Base-by-base conservation (phyloP, 1,140 invertebrate genomes). In the Calliopsis andreniformis region DNA sequence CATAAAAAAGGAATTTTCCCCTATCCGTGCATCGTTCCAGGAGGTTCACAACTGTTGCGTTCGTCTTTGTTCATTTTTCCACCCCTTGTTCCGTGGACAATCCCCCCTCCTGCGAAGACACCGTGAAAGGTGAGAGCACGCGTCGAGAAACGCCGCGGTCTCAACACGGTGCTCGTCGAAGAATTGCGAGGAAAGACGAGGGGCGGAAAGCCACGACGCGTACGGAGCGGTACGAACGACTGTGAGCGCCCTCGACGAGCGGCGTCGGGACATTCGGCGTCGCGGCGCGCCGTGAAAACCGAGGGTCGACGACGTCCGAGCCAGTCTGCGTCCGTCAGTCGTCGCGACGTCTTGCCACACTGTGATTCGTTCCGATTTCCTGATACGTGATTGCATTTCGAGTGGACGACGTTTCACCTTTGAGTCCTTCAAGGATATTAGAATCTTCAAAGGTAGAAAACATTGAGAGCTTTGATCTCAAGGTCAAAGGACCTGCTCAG, bases 301-400 rank as follows among this genome's bases (percentile, higher is more conserved):
- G 61, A 76, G 66, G 62, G 23, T 35, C 76, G 79, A 51, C 77
- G 70, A 32, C 70, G 66, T 63, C 14, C 61, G 62, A 80, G 76
- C 86, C 82, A 91, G 89, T 91, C 86, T 87, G 89, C 89, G 89
- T 88, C 87, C 83, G 86, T 75, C 86, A 84, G 84, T 86, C 86
- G 85, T 84, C 83, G 83, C 85, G 84, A 84, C 86, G 84, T 79
- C 86, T 78, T 81, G 86, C 61, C 42, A 42, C 32, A 64, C 25
- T 10, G 64, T 68, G 73, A 42, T 18, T 42, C 30, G 64, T 64
- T 42, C 23, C 72, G 64, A 59, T n/a, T 61, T 25, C 16, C 51
- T 64, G 73, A 35, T 58, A 53, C 55, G 68, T 42, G 55, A 79
- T 69, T 73, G 75, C 42, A 61, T n/a, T n/a, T n/a, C 32, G 12